A percentile compares a stretch with the other conserved stretches of the same genome.
These are phyloP conservation scores for Rhegmatorhina hoffmannsi DNA, from an alignment of 2,113 vertebrate species.

Conservation along the genomic window DNA sequence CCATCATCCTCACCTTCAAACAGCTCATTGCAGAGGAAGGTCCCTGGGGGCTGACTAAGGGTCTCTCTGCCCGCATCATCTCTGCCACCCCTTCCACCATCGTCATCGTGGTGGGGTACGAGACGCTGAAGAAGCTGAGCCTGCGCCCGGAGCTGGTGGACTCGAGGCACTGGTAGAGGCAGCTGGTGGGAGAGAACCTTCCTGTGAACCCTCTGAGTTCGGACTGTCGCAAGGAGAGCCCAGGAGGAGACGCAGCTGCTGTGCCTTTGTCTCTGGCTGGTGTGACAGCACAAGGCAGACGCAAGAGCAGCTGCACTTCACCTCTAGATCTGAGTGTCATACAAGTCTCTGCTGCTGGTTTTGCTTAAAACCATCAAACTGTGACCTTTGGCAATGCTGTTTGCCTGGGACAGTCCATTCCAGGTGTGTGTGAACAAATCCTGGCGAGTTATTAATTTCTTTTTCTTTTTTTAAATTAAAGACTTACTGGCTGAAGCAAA, in stretches of 20 bases:
- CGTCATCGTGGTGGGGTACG: conserved; percentile 94
- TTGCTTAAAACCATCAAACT: background rate
- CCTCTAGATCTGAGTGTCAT: background rate
- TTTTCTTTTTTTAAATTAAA: background rate
- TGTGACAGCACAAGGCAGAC: background rate
- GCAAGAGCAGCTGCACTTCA: background rate
- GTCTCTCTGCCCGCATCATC: conserved; percentile 92
- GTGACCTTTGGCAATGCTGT: background rate
- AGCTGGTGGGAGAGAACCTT: background rate
- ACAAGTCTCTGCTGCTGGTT: background rate
- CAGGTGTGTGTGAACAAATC: background rate
- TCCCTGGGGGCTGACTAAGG: conserved; percentile 88
- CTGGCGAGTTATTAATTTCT: background rate
- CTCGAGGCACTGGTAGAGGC: conserved; percentile 88
- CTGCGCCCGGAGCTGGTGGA: conserved; percentile 89
- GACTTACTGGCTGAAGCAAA: background rate
- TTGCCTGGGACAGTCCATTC: background rate
- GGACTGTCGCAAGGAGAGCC: background rate
- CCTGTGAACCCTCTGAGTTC: background rate
- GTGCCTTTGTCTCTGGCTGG: background rate
- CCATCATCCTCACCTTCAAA: conserved; percentile 88
- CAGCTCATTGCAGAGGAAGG: conserved; percentile 94
- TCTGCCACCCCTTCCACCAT: conserved; percentile 90
- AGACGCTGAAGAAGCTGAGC: conserved; percentile 96
- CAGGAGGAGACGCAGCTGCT: background rate